Conservation (phyloP, 1,140 invertebrate genomes). For the Helicoverpa zea region DNA sequence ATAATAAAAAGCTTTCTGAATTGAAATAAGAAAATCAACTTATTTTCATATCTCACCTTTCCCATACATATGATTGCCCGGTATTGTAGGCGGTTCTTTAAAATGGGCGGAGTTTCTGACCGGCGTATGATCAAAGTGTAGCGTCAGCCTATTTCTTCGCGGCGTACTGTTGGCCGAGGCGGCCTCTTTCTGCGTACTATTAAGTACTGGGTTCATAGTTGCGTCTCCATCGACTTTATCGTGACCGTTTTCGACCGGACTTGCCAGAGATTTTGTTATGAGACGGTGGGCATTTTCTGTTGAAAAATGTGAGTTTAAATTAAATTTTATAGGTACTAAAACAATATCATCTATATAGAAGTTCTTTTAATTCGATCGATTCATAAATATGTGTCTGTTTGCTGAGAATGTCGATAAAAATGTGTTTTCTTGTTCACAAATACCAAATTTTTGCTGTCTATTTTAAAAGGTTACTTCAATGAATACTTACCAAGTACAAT, state of each 20-base stretch:
- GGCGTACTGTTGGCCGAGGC: constrained; percentile 81
- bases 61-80: constrained; percentile 70
- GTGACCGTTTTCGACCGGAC: constrained; percentile 76
- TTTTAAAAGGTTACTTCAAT: no score
- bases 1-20: no score
- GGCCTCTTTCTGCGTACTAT: constrained; percentile 70
- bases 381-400: no score
- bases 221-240: constrained; percentile 76
- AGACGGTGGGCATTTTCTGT: constrained; percentile 84
- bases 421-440: no score
- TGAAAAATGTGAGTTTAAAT: no score
- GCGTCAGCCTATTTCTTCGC: constrained; percentile 83
- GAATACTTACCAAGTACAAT: constrained; percentile 89
- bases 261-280: constrained; percentile 79
- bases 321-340: no score
- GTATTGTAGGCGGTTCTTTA: constrained; percentile 88
- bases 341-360: no score
- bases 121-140: constrained; percentile 88
- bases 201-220: constrained; percentile 61
- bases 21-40: no score
- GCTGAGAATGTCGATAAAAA: no score
- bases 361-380: no score
- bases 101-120: constrained; percentile 87
- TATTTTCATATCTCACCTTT: constrained; percentile 68
- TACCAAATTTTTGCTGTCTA: no score